phyloP scores from a whole-genome alignment of 2,797 vertebrate species.

The Cirrhinus molitorella region DNA sequence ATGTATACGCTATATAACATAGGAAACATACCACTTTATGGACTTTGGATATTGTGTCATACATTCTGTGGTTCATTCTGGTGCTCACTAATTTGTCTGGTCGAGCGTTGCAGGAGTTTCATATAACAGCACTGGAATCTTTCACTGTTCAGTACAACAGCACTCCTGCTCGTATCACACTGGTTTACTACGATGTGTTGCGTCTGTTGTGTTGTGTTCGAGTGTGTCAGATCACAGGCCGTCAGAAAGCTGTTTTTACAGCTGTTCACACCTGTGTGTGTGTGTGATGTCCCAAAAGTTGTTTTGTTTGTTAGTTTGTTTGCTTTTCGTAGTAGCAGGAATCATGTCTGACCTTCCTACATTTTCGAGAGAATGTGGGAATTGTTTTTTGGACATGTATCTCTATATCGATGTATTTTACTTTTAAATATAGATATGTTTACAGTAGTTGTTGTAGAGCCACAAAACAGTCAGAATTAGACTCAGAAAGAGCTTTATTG shows the following conservation, averaged over 20 bases:
- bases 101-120: background rate
- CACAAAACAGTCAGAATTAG: background rate
- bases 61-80: background rate
- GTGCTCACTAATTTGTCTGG: background rate
- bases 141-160: slow-evolving; percentile 3
- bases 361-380: background rate
- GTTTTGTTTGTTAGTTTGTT: background rate
- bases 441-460: background rate
- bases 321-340: background rate
- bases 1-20: background rate
- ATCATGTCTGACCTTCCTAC: background rate
- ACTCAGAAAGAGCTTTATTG: too few relatives aligned
- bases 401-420: background rate
- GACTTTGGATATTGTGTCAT: background rate
- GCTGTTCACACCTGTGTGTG: slow-evolving; percentile 14
- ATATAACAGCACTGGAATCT: background rate
- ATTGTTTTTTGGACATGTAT: background rate
- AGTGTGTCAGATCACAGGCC: background rate
- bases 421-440: background rate
- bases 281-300: background rate
- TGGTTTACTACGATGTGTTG: background rate
- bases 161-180: background rate
- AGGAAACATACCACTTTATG: background rate
- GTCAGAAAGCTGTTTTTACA: background rate
- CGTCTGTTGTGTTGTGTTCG: background rate